Percentiles rank a stretch among this genome's conserved stretches.
These are phyloP conservation scores for Oryzias sinensis DNA, from an alignment of 2,797 vertebrate genomes.

Conservation along the genomic window DNA sequence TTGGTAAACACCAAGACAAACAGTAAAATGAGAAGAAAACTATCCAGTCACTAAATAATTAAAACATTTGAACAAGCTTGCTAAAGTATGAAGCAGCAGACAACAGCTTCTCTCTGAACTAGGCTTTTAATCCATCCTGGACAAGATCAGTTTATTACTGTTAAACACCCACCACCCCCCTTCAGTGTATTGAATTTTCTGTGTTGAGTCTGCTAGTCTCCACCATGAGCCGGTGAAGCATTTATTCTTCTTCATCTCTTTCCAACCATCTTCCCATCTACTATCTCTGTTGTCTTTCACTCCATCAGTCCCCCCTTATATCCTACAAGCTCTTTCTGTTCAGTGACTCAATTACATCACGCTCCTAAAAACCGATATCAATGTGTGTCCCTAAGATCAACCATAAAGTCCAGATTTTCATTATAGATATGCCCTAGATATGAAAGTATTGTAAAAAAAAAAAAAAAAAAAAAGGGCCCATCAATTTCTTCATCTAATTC, in stretches of 20 bases:
- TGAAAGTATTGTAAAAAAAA: conserved; percentile 22
- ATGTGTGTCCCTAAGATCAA: conserved; percentile 22
- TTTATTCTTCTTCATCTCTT: conserved; percentile 18
- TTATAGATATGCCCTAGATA: conserved; percentile 30
- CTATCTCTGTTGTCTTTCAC: conserved; percentile 2
- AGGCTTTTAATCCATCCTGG: too few species aligned
- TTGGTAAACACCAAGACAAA: too few species aligned
- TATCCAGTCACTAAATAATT: too few species aligned
- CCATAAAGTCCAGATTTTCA: conserved; percentile 39
- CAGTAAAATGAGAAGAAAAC: too few species aligned
- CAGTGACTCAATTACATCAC: conserved; percentile 30
- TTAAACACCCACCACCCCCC: too few species aligned
- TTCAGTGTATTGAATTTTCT: too few species aligned
- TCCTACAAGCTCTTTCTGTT: neutral
- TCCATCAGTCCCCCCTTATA: conserved; percentile 8
- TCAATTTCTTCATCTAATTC: conserved; percentile 3
- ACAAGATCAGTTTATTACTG: too few species aligned
- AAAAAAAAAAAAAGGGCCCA: too few species aligned
- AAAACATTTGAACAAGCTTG: too few species aligned
- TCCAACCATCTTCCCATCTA: conserved; percentile 17
- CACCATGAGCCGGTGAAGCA: conserved; percentile 22
- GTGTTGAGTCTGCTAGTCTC: conserved; percentile 12
- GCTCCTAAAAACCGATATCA: conserved; percentile 25
- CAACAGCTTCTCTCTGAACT: too few species aligned
- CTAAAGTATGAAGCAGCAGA: too few species aligned